Conservation (phyloP, 2,888 invertebrate genomes). For the Morpho helenor region DNA sequence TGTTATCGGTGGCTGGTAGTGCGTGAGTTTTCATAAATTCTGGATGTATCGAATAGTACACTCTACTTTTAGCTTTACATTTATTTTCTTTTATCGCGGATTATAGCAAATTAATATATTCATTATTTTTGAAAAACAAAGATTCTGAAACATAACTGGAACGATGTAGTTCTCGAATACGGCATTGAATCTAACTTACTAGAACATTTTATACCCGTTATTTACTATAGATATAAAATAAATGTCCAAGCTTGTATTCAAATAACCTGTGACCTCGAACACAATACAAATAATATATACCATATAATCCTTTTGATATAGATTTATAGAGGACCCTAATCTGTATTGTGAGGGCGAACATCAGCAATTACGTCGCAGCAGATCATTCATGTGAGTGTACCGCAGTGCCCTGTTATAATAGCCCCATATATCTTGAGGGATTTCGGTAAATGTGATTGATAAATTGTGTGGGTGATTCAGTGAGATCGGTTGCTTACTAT, state of each 20-base stretch:
- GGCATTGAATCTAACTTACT: no score
- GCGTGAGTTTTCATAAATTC: no score
- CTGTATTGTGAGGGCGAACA: conserved; percentile 17
- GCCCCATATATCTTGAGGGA: conserved; percentile 2
- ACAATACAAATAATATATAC: conserved; percentile 5
- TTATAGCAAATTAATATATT: no score
- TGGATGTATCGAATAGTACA: no score
- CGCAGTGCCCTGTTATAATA: conserved; percentile 7
- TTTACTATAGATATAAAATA: no score
- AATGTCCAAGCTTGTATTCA: background rate
- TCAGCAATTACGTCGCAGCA: conserved; percentile 17
- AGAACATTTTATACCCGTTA: no score
- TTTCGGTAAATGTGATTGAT: background rate
- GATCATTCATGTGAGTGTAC: conserved; percentile 15
- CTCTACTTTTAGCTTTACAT: no score
- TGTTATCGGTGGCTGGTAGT: no score
- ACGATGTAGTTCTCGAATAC: no score
- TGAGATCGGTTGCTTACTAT: background rate
- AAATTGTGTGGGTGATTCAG: background rate
- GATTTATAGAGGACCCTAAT: conserved; percentile 8
- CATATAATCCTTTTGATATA: conserved; percentile 14
- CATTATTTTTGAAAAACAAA: no score
- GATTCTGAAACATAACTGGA: no score
- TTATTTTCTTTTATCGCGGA: no score
- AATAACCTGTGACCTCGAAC: conserved; percentile 2